Evolutionary conservation across 2,888 invertebrate species (phyloP).

Genomic region (Ramazzottius varieornatus): DNA sequence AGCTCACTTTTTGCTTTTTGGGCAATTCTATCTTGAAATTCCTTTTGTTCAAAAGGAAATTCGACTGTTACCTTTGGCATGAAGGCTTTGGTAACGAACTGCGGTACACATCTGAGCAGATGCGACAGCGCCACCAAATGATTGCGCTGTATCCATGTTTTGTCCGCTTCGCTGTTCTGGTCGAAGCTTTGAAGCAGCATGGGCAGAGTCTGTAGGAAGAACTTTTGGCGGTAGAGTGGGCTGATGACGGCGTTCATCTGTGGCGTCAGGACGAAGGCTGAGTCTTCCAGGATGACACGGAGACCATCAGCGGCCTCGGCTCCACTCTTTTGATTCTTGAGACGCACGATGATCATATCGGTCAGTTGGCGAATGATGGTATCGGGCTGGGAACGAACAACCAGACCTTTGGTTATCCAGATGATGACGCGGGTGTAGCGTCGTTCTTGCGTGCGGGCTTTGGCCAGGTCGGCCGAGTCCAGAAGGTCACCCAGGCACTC

Average conservation of each 20-base stretch:
- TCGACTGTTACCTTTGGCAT: not conserved
- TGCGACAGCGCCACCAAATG: slow-evolving; percentile 1
- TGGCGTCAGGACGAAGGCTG: not conserved
- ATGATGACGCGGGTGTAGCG: not conserved
- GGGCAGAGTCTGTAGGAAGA: not conserved
- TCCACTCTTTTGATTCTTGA: not conserved
- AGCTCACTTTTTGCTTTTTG: too few species aligned
- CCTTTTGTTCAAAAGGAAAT: too few species aligned
- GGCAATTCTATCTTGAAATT: too few species aligned
- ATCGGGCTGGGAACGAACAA: not conserved
- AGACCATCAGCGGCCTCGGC: not conserved
- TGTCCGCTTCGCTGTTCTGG: not conserved
- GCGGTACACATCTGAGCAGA: not conserved
- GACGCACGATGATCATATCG: not conserved
- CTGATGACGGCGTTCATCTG: not conserved
- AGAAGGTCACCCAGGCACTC: not conserved
- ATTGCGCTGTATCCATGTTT: not conserved
- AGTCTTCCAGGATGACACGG: not conserved
- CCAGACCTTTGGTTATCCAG: not conserved
- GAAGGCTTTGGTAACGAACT: not conserved
- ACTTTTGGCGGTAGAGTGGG: not conserved
- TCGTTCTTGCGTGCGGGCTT: not conserved
- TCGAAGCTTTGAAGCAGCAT: not conserved
- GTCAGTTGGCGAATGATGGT: not conserved
- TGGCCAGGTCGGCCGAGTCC: not conserved